These are phyloP conservation scores for Frankliniella fusca DNA, from an alignment of 2,888 invertebrate species.

Conservation along the genomic window DNA sequence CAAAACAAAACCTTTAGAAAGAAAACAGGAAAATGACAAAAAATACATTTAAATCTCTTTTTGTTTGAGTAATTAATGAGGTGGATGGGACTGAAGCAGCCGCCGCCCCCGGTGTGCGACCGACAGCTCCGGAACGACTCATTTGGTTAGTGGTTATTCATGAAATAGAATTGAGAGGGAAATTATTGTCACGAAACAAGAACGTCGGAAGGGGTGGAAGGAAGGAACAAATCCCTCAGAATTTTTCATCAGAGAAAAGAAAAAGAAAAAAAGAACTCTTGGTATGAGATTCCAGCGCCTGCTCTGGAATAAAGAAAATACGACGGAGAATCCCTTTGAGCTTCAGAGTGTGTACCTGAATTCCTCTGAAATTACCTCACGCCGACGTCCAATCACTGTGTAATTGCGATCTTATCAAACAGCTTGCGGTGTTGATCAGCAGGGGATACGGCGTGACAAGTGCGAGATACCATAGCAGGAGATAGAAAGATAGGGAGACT, in stretches of 20 bases:
- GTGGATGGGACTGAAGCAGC: too few relatives aligned
- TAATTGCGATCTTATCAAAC: slow-evolving; percentile 13
- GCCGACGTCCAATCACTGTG: neutral
- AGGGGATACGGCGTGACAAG: neutral
- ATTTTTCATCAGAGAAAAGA: neutral
- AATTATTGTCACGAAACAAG: neutral
- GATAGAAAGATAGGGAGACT: too few relatives aligned
- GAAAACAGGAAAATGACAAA: too few relatives aligned
- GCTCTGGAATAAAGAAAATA: neutral
- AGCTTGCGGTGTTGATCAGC: neutral
- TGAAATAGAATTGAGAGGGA: neutral
- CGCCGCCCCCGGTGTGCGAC: too few relatives aligned
- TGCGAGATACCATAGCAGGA: too few relatives aligned
- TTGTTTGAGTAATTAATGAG: too few relatives aligned
- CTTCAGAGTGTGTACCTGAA: neutral
- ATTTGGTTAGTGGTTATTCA: too few relatives aligned
- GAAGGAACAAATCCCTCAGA: neutral
- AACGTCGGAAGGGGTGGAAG: neutral
- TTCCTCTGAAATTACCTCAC: neutral
- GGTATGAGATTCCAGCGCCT: neutral
- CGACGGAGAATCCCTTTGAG: neutral
- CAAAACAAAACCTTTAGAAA: too few relatives aligned
- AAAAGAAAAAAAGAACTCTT: neutral
- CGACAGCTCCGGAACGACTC: too few relatives aligned
- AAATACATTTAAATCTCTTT: too few relatives aligned